A percentile compares a stretch with the other conserved stretches of the same genome.
Evolutionary conservation across 2,113 vertebrate genomes (phyloP).

Genomic region (Plotosus lineatus): DNA sequence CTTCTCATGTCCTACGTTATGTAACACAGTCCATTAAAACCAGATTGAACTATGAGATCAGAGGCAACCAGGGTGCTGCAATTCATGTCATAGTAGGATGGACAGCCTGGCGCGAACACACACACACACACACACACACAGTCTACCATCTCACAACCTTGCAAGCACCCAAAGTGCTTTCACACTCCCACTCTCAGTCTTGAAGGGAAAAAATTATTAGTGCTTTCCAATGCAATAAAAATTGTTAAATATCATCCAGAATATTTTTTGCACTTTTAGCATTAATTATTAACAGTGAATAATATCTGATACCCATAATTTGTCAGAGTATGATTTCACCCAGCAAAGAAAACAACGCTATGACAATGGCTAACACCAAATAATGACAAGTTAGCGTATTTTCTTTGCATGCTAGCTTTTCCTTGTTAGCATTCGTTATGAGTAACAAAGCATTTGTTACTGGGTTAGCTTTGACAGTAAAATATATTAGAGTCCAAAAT

Average conservation of each 20-base stretch:
- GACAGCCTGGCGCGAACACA: conserved; percentile 9
- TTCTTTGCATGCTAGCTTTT: background rate
- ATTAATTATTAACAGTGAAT: background rate
- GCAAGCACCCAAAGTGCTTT: conserved; percentile 6
- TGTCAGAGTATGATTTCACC: background rate
- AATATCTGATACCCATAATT: background rate
- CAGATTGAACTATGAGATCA: conserved; percentile 38
- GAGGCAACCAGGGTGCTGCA: conserved; percentile 36
- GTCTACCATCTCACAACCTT: conserved; percentile 28
- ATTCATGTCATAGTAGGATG: conserved; percentile 42
- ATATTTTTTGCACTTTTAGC: background rate
- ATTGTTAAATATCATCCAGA: background rate
- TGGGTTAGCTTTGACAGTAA: background rate
- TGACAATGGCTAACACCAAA: background rate
- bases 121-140: conserved; percentile 23
- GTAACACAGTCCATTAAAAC: conserved; percentile 54
- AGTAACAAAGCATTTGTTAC: background rate
- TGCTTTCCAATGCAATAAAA: background rate
- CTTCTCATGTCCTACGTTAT: conserved; percentile 19
- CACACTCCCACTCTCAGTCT: conserved; percentile 35
- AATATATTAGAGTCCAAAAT: background rate
- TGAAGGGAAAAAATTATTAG: background rate
- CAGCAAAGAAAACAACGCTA: background rate
- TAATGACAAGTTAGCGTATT: background rate
- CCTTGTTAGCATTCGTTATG: background rate